Conservation (phyloP, 2,113 vertebrate genomes). For the Crotalus viridis region DNA sequence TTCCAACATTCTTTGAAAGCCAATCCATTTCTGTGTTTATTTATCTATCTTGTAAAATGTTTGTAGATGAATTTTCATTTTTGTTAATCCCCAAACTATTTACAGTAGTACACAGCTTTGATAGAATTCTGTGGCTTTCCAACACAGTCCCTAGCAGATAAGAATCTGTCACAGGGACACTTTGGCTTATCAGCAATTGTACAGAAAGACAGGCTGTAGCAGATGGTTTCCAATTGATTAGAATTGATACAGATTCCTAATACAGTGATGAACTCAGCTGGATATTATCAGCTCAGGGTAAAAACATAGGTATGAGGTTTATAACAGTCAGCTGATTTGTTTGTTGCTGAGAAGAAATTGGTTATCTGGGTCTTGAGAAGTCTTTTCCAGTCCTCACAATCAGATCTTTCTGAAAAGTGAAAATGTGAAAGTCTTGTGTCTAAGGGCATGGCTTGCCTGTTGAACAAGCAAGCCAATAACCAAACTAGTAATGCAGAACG, state of each 20-base stretch:
- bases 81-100: not conserved
- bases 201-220: not conserved
- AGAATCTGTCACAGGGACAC: not conserved
- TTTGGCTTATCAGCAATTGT: not conserved
- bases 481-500: not conserved
- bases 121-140: not conserved
- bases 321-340: not conserved
- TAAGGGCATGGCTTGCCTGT: not conserved
- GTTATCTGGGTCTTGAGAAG: not conserved
- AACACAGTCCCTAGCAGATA: not conserved
- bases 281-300: not conserved
- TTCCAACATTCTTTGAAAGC: not conserved
- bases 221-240: not conserved
- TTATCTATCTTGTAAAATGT: not conserved
- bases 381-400: not conserved
- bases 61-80: not conserved
- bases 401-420: not conserved
- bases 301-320: not conserved
- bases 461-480: not conserved
- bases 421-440: not conserved
- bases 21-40: not conserved
- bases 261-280: not conserved
- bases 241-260: not conserved
- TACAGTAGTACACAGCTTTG: not conserved
- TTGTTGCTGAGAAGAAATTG: not conserved